phyloP scores from a whole-genome alignment of 2,113 vertebrate genomes.

The Eira barbara region DNA sequence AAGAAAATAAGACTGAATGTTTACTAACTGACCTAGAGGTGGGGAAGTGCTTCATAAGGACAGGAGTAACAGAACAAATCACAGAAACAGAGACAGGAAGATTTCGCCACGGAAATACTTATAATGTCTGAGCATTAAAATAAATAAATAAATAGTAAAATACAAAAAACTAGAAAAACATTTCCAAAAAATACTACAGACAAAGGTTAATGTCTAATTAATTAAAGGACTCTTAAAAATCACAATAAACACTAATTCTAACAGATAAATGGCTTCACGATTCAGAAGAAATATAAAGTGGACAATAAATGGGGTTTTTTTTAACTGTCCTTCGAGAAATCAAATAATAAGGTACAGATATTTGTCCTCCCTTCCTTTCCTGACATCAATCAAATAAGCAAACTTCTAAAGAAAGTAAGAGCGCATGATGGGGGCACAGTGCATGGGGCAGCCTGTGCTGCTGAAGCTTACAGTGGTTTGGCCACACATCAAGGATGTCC shows the following conservation, averaged over 20 bases:
- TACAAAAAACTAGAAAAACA: not conserved
- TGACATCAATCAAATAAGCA: not conserved
- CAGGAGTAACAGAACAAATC: not conserved
- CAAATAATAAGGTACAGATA: not conserved
- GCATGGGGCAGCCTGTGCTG: not conserved
- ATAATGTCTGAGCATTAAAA: not conserved
- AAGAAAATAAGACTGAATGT: not conserved
- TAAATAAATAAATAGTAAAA: not conserved
- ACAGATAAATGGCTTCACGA: slow-evolving; percentile 20
- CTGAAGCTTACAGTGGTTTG: not conserved
- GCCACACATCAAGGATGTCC: not conserved
- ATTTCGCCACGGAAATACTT: not conserved
- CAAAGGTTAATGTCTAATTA: not conserved
- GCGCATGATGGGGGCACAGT: fast-evolving
- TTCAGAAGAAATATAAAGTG: slow-evolving; percentile 4
- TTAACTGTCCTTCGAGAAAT: not conserved
- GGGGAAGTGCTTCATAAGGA: not conserved
- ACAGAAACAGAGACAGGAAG: not conserved
- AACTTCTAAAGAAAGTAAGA: not conserved
- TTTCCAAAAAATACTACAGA: not conserved
- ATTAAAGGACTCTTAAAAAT: not conserved
- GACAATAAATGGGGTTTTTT: not conserved
- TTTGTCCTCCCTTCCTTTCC: not conserved
- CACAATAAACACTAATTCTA: not conserved
- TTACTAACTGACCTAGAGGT: not conserved